Percentiles rank a stretch among this genome's conserved stretches.
These are phyloP conservation scores for Caenorhabditis sp. DNA, from an alignment of 2,888 invertebrate genomes.

Conservation along the genomic window DNA sequence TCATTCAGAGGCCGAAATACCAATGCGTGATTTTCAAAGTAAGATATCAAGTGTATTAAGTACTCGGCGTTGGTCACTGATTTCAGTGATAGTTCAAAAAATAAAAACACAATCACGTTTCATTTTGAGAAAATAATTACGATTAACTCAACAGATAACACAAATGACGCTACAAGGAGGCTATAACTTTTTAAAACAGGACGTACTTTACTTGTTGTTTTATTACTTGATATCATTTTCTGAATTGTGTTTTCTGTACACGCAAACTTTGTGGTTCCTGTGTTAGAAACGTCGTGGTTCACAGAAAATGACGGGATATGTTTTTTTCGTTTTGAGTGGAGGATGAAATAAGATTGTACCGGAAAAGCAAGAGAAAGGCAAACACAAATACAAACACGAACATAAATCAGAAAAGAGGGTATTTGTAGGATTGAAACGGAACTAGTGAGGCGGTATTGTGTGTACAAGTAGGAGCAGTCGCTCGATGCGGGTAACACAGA, in stretches of 20 bases:
- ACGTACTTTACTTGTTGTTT: slow-evolving; percentile 31
- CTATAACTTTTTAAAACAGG: slow-evolving; percentile 30
- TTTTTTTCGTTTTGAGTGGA: too few relatives aligned
- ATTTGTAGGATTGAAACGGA: slow-evolving; percentile 18
- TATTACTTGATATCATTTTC: slow-evolving; percentile 31
- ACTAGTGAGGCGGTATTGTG: slow-evolving; percentile 27
- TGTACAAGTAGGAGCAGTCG: slow-evolving; percentile 39
- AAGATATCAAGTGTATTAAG: background rate
- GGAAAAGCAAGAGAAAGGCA: background rate
- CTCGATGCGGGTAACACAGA: background rate
- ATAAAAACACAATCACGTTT: slow-evolving; percentile 32
- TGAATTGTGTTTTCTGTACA: slow-evolving; percentile 22
- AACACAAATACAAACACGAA: background rate
- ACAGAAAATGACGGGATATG: slow-evolving; percentile 4
- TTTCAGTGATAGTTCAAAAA: background rate
- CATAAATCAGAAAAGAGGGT: slow-evolving; percentile 5
- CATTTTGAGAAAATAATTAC: slow-evolving; percentile 17
- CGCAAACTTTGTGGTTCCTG: slow-evolving; percentile 25
- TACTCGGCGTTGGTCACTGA: background rate
- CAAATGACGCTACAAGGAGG: slow-evolving; percentile 12
- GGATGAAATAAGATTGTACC: slow-evolving; percentile 17
- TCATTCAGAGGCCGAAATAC: background rate
- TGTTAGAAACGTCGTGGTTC: slow-evolving; percentile 1
- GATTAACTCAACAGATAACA: background rate
- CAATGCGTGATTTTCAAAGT: background rate